Base-by-base conservation (phyloP, 2,797 vertebrate genomes). In the Chelmon rostratus region DNA sequence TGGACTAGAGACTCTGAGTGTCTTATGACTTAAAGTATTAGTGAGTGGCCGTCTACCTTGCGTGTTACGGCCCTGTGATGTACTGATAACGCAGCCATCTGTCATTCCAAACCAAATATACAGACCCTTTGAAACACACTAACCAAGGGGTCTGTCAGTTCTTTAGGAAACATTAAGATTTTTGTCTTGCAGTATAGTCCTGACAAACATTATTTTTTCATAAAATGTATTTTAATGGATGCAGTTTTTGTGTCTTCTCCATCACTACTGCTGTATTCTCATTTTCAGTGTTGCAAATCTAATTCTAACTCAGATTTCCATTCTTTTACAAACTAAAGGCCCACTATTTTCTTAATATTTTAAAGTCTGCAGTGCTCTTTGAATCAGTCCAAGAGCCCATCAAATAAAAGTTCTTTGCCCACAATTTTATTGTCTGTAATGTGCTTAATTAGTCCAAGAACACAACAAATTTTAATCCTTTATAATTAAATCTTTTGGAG, bases 1-100 rank as follows among this genome's bases (percentile, higher is more conserved):
- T 89, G 79, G 69, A 69, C 68, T 12, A 8, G 9, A 74, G 25
- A 52, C 65, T 40, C 33, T 19, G 52, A 72, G 38, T 15, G 56
- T 79, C 50, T 67, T 33, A 3, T 21, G 50, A 64, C 21, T 54
- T 25, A 35, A 62, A 59, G n/a, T 16, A 44, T 58, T 9, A 3
- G n/a, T 13, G 23, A 42, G 38, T 46, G 44, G 64, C 42, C 0
- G 2, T 71, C 33, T 66, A 8, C 3, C 10, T 21, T 33, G 56
- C 2, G 2, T 19, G 21, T 25, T 44, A 8, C 4, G 46, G 19
- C 4, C 16, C 6, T 61, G 31, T 25, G 25, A 53, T 40, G 37
- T 37, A 21, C 42, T 21, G 8, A 56, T 61, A 8, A 50, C 42
- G 33, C 37, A 38, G 11, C 8, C 15, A 47, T 15, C 21, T 44